phyloP scores from a whole-genome alignment of 2,113 vertebrate genomes.

The Poeciliopsis retropinna region DNA sequence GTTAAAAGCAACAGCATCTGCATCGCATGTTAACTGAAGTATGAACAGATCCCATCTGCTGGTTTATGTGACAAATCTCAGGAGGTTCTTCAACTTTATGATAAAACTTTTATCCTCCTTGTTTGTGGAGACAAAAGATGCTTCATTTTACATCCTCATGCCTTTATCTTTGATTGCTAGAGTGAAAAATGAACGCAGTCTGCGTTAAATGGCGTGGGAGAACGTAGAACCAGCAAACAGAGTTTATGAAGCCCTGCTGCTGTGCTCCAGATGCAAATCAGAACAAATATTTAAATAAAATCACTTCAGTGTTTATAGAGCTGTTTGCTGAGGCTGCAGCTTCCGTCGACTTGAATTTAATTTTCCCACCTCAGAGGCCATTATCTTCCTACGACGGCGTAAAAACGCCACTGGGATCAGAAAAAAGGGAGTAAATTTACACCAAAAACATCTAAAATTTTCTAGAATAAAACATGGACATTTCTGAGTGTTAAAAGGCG shows the following conservation, averaged over 20 bases:
- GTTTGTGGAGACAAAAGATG: not conserved
- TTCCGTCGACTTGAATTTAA: constrained; percentile 16
- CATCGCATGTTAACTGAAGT: not conserved
- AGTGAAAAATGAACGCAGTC: not conserved
- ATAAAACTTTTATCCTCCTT: not conserved
- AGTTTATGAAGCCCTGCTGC: constrained; percentile 1
- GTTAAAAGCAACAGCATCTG: not conserved
- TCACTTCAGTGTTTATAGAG: constrained; percentile 27
- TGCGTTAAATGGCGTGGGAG: not conserved
- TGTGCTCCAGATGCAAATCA: not conserved
- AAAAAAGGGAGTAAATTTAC: too few species aligned
- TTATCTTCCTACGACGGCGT: not conserved
- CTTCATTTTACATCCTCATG: constrained; percentile 4
- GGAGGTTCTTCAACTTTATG: not conserved
- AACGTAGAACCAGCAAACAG: not conserved
- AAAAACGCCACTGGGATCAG: too few species aligned
- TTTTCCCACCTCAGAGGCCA: constrained; percentile 11
- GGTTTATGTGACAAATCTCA: not conserved
- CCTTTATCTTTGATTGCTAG: constrained; percentile 9
- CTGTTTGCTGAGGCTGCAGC: constrained; percentile 17
- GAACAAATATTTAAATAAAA: constrained; percentile 23
- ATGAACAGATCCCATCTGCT: constrained; percentile 15
- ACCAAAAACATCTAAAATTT: too few species aligned
- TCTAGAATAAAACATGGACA: too few species aligned
- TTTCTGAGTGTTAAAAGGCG: too few species aligned